phyloP scores from a whole-genome alignment of 30 jellyfish, hydroid and myxozoan genomes.

The Cassiopea xamachana region DNA sequence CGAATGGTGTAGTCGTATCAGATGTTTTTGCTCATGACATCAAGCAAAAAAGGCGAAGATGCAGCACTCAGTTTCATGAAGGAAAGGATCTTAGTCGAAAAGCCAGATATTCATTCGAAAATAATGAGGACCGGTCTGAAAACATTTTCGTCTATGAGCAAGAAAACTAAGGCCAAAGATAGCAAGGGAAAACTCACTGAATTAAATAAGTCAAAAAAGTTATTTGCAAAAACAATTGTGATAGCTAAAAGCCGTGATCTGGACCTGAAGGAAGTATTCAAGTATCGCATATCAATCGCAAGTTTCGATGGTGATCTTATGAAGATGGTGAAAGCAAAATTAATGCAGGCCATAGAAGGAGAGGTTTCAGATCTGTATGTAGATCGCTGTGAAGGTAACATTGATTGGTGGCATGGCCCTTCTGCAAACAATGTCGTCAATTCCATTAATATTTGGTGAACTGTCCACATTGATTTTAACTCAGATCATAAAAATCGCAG shows the following conservation, averaged over 20 bases:
- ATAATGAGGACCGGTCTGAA: constrained; percentile 3
- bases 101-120: constrained; percentile 41
- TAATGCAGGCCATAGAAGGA: constrained; percentile 10
- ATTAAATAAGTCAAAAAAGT: constrained; percentile 3
- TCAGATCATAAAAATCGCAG: constrained; percentile 14
- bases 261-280: constrained; percentile 29
- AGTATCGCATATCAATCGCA: constrained; percentile 35
- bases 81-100: constrained; percentile 1
- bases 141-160: constrained; percentile 10
- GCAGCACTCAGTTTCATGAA: constrained; percentile 23
- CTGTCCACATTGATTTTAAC: constrained; percentile 19
- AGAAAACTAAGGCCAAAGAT: not conserved
- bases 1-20: constrained; percentile 61
- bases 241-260: constrained; percentile 40
- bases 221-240: constrained; percentile 27
- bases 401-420: constrained; percentile 66
- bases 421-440: constrained; percentile 33
- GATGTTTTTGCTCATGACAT: constrained; percentile 23
- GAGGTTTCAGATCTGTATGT: not conserved
- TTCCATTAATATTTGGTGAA: constrained; percentile 59
- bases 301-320: constrained; percentile 31
- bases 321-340: constrained; percentile 27
- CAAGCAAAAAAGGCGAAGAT: constrained; percentile 45
- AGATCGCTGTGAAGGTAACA: not conserved
- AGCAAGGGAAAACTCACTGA: constrained; percentile 38